phyloP scores from a whole-genome alignment of 2,797 vertebrate species.

The Petrocephalus sullivani region DNA sequence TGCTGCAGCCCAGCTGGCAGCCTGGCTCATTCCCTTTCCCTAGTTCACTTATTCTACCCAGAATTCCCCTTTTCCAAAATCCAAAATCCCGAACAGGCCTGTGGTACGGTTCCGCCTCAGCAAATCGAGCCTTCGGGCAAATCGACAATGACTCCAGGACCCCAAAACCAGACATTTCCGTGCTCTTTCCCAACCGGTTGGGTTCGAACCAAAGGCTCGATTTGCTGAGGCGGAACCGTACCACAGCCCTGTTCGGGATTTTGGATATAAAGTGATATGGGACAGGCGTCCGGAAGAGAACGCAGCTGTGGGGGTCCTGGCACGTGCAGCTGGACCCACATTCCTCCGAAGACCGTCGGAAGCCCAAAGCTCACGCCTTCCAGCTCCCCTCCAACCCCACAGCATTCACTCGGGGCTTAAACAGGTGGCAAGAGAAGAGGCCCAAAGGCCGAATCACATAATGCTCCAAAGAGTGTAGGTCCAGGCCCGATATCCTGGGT shows the following conservation, averaged over 20 bases:
- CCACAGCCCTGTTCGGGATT: neutral
- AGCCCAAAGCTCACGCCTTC: neutral
- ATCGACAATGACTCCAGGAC: too few relatives aligned
- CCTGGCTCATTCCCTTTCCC: neutral
- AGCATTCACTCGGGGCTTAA: neutral
- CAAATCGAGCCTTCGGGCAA: neutral
- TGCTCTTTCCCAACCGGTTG: too few relatives aligned
- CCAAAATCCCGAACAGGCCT: neutral
- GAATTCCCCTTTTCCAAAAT: neutral
- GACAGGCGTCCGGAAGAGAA: neutral
- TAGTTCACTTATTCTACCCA: neutral
- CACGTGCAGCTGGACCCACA: neutral
- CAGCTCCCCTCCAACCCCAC: neutral
- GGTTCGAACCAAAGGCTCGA: neutral
- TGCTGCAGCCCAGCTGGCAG: neutral
- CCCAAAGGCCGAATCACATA: neutral
- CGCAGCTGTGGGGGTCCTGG: neutral
- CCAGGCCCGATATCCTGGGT: neutral
- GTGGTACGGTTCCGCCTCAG: neutral
- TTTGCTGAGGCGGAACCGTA: neutral
- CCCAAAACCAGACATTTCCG: too few relatives aligned
- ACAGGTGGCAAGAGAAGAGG: neutral
- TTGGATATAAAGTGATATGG: neutral
- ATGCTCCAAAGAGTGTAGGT: neutral
- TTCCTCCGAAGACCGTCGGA: neutral